Percentiles rank a stretch among this genome's conserved stretches.
Evolutionary conservation across 2,888 invertebrate genomes (phyloP).

Genomic region (Yponomeuta sedellus): DNA sequence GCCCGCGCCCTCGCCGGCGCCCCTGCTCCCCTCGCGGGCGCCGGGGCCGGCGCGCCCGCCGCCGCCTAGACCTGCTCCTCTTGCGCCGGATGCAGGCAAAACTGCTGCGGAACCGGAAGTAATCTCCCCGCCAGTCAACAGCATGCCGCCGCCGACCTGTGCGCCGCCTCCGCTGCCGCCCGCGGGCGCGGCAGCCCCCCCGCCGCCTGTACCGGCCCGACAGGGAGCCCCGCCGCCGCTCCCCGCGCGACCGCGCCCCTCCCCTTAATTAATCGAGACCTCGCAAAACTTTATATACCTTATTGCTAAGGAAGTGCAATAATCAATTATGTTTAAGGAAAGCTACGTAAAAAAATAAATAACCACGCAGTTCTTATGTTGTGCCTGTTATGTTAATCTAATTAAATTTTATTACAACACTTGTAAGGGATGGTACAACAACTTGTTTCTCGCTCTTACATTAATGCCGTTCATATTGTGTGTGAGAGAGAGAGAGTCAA

Average conservation of each 20-base stretch:
- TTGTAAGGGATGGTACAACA: no score
- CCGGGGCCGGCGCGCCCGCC: conserved; percentile 70
- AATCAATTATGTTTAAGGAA: background rate
- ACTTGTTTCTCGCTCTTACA: no score
- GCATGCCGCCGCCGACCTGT: conserved; percentile 79
- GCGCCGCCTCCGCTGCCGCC: conserved; percentile 73
- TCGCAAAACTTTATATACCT: conserved; percentile 5
- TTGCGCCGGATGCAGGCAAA: conserved; percentile 69
- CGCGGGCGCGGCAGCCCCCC: conserved; percentile 48
- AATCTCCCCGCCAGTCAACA: conserved; percentile 73
- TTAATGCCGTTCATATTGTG: no score
- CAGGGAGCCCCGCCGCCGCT: conserved; percentile 80
- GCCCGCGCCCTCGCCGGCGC: conserved; percentile 77
- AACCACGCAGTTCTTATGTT: background rate
- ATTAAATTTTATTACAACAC: no score
- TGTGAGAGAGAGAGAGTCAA: no score
- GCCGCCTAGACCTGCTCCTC: conserved; percentile 77
- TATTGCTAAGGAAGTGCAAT: conserved; percentile 9
- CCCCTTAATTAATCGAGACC: background rate
- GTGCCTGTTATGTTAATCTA: background rate
- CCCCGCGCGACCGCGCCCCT: conserved; percentile 76
- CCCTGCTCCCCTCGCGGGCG: conserved; percentile 55
- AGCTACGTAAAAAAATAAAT: background rate
- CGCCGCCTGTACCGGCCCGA: conserved; percentile 74
- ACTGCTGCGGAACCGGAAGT: conserved; percentile 43